Base-by-base conservation (phyloP, 2,113 vertebrate genomes). In the Atlantisia rogersi region DNA sequence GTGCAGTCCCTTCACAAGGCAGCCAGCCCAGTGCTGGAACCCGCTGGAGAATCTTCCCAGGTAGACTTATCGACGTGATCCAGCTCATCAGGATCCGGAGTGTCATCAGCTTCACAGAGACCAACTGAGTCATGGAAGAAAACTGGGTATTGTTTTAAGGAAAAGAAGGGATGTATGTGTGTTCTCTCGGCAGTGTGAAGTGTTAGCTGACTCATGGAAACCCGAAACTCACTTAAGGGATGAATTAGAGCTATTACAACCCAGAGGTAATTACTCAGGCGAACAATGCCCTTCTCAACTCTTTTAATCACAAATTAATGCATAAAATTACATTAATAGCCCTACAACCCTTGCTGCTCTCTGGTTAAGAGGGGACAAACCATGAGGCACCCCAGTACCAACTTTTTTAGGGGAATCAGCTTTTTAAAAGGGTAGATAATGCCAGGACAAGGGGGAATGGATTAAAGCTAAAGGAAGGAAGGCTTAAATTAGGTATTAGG, bases 261-360 rank as follows among this genome's bases (percentile, higher is more conserved):
- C 68, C 63, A 88, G 85, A 88, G 82, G 87, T 96, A 96, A 97
- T 96, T 96, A 96, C 93, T 96, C 90, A 80, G 82, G 85, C 8
- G 71, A 97, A 92, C 94, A 93, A 90, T 93, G 93, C 90, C 92
- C 90, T 70, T 69, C 90, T 96, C 90, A 63, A 62, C 88, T 90
- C 90, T 80, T 46, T 76, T 92, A 95, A 95, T 81, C 94, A 96
- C 92, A 95, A 96, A 96, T 97, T 95, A 97, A 68, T n/a, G 91
- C 90, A 96, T 67, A 88, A 88, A 91, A 90, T 93, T 88, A 92
- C 71, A 64, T 70, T 93, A 94, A 95, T 83, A 62, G 90, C 73
- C 52, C 60, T 52, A 56, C 58, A 24, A 78, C 31, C 12, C 67
- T 42, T 81, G 2, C 73, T 19, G 44, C 22, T 46, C 26, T 32